Conservation (phyloP, 2,113 vertebrate species). For the Chamaea fasciata region DNA sequence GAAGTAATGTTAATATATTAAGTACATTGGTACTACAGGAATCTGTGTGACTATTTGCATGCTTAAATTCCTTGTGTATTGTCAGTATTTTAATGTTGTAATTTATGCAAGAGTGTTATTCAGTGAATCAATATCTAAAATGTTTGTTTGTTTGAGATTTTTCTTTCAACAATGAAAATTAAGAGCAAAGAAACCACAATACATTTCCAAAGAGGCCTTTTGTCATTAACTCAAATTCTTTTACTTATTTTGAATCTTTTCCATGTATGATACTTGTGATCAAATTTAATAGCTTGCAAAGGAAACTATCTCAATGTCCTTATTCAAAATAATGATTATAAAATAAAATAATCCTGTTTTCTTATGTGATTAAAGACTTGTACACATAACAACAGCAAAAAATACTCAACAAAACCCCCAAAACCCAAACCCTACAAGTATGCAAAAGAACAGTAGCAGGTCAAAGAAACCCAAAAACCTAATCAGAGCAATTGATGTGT, state of each 20-base stretch:
- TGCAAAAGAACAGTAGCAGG: not conserved
- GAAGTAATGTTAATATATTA: not conserved
- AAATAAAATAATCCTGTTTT: not conserved
- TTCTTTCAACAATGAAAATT: not conserved
- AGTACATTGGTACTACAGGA: not conserved
- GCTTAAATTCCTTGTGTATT: not conserved
- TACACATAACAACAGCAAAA: not conserved
- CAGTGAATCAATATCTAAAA: not conserved
- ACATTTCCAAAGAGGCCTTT: not conserved
- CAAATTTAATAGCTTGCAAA: not conserved
- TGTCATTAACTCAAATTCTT: not conserved
- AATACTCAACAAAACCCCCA: accelerated
- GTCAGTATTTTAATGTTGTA: not conserved
- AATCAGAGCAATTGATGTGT: not conserved
- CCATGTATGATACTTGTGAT: not conserved
- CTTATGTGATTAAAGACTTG: not conserved
- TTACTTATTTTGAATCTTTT: not conserved
- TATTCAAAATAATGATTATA: not conserved
- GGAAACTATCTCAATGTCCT: not conserved
- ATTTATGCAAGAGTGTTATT: not conserved
- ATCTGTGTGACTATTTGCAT: not conserved
- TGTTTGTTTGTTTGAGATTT: accelerated
- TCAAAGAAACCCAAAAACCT: not conserved
- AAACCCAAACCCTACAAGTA: accelerated
- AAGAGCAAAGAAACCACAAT: not conserved